phyloP scores from a whole-genome alignment of 2,113 vertebrate genomes.

The Labeo rohita region DNA sequence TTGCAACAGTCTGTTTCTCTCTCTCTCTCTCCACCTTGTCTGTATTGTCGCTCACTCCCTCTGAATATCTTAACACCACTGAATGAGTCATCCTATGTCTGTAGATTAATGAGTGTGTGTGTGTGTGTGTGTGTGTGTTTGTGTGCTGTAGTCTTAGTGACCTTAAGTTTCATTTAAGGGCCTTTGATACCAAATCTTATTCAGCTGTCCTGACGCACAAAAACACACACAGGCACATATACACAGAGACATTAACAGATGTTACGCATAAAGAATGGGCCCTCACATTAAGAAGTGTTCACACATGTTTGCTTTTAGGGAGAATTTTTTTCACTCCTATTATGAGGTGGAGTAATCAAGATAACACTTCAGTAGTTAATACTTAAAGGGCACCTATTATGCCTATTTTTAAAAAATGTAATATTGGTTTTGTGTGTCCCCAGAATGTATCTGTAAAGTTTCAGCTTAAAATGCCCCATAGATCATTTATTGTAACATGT shows the following conservation, averaged over 20 bases:
- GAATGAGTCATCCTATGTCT: conserved; percentile 31
- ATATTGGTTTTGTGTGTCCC: too few relatives aligned
- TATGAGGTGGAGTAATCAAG: background rate
- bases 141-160: background rate
- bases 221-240: background rate
- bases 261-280: conserved; percentile 1
- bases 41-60: background rate
- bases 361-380: background rate
- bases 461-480: too few relatives aligned
- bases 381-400: background rate
- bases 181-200: conserved; percentile 5
- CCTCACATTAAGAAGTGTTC: too few relatives aligned
- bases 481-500: too few relatives aligned
- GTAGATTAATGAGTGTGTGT: conserved; percentile 10
- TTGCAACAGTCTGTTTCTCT: background rate
- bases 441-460: too few relatives aligned
- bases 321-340: background rate
- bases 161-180: conserved; percentile 27
- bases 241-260: background rate
- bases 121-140: background rate
- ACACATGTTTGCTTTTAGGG: background rate
- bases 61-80: background rate
- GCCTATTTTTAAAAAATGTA: too few relatives aligned
- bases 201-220: conserved; percentile 23
- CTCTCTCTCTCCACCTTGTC: background rate